Conservation (phyloP, 2,113 vertebrate species). For the Salvelinus fontinalis region DNA sequence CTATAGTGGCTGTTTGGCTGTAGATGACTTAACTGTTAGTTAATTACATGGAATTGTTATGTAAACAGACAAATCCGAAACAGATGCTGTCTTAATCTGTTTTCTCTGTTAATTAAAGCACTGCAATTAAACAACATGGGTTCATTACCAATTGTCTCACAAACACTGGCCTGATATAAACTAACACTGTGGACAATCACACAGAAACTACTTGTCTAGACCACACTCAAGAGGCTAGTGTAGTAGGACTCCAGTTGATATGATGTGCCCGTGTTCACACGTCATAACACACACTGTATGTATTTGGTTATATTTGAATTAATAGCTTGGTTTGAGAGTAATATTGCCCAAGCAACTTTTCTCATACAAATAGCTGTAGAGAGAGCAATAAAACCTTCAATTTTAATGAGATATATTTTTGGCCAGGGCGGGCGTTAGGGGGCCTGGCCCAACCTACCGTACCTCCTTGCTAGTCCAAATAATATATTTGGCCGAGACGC, state of each 20-base stretch:
- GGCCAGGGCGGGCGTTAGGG: neutral
- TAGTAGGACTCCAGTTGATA: too few relatives aligned
- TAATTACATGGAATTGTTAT: neutral
- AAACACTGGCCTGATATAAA: neutral
- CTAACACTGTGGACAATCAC: neutral
- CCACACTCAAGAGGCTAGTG: too few relatives aligned
- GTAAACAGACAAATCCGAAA: neutral
- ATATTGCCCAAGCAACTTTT: neutral
- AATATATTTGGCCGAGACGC: too few relatives aligned
- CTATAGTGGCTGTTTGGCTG: neutral
- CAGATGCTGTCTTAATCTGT: slow-evolving; percentile 5
- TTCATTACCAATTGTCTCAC: neutral
- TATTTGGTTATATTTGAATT: too few relatives aligned
- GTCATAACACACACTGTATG: too few relatives aligned
- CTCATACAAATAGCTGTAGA: neutral
- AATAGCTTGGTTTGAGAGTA: neutral
- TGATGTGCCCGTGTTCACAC: too few relatives aligned
- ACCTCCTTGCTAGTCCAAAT: too few relatives aligned
- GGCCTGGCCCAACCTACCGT: too few relatives aligned
- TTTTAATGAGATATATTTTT: slow-evolving; percentile 43
- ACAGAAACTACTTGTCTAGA: neutral
- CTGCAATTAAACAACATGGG: neutral
- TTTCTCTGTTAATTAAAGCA: neutral
- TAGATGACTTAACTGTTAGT: neutral
- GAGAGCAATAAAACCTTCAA: slow-evolving; percentile 40